Evolutionary conservation across 2,888 invertebrate species (phyloP), one percentile per base, ranked within the genome.

Genomic region (Cheiracanthium punctorium): DNA sequence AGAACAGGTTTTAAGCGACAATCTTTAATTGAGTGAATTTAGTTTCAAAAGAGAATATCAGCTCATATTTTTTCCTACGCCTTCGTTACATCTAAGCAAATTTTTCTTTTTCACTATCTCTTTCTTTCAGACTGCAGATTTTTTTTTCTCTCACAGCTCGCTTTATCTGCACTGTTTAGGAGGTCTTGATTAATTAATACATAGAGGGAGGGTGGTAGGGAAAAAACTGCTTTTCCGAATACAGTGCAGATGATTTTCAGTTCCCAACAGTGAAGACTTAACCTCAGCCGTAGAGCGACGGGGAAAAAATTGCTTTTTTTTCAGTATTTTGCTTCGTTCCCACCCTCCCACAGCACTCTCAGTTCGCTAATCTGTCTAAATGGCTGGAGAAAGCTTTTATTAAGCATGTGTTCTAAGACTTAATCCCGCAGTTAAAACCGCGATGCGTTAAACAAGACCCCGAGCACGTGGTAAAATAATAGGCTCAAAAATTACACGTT

Each of bases 21-120:
- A 84, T 84, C 84, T 85, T 80, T 85, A 85, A 85, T 85, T 85
- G 85, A 85, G 85, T 85, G 85, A 80, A 75, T 75, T 74, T 85
- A 69, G 80, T 80, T 80, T 64, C 74, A 80, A 85, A 85, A 75
- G 80, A 74, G 85, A 75, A 69, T 80, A 80, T 85, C 73, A 75
- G 82, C 37, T 58, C 58, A 75, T 52, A 48, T 74, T 69, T 73
- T 76, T 77, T 10, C 58, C 52, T 33, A n/a, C n/a, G 58, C 32
- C 65, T 48, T 14, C 20, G 20, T 37, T 58, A 52, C 14, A 33
- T 30, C 29, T 58, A 48, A 74, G 48, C 48, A 29, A 20, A 32
- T 74, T 74, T 74, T 74, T 75, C 71, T 79, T 73, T 58, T 52
- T 64, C 70, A 67, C 75, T 86, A 80, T 80, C 86, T 86, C 75